Conservation (phyloP, 37 sponge, comb jelly and placozoan genomes). For the Ianthella basta region DNA sequence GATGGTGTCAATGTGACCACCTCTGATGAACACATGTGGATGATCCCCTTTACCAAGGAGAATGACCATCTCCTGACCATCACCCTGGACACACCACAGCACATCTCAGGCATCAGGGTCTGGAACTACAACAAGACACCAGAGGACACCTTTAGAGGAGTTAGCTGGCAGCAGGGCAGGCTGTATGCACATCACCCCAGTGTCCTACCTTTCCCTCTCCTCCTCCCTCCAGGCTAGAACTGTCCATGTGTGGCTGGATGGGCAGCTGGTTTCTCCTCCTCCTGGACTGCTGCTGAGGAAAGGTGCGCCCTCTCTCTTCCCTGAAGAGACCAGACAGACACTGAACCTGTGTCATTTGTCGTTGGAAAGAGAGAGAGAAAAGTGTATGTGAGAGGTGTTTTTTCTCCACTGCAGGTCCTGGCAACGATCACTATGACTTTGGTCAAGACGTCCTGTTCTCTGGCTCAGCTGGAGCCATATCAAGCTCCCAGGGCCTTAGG, state of each 20-base stretch:
- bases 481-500: no score
- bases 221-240: constrained; percentile 55
- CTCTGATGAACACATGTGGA: constrained; percentile 85
- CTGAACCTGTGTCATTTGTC: no score
- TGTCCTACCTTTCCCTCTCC: neutral
- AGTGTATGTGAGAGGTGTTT: neutral
- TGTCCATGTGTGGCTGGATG: constrained; percentile 67
- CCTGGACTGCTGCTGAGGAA: constrained; percentile 51
- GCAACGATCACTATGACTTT: constrained; percentile 84
- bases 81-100: constrained; percentile 42
- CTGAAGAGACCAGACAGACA: no score
- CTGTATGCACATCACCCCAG: neutral
- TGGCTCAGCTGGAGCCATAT: neutral
- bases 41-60: constrained; percentile 45
- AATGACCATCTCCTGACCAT: constrained; percentile 46
- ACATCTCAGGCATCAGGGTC: constrained; percentile 57
- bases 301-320: constrained; percentile 21
- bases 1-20: constrained; percentile 82
- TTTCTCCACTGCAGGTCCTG: constrained; percentile 62
- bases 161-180: constrained; percentile 18
- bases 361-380: no score
- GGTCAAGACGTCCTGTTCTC: constrained; percentile 48
- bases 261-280: constrained; percentile 34
- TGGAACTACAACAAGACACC: constrained; percentile 94
- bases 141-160: constrained; percentile 93